A percentile compares a stretch with the other conserved stretches of the same genome.
Conservation (phyloP, 2,113 vertebrate species). For the Bambusicola thoracicus region DNA sequence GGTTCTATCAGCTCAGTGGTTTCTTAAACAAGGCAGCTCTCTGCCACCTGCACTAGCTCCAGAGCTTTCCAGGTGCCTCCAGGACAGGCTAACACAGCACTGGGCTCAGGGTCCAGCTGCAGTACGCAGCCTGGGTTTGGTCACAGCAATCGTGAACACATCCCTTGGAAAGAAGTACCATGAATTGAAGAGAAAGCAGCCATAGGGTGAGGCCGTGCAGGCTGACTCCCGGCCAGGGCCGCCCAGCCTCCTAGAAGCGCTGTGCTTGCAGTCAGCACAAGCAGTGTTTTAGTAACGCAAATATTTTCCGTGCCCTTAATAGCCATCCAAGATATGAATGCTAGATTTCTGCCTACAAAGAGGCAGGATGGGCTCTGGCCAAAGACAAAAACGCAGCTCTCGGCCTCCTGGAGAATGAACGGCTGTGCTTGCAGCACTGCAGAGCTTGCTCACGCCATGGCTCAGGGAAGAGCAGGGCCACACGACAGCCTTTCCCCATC, state of each 20-base stretch:
- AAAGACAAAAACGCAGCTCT: accelerated
- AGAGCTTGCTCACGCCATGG: neutral
- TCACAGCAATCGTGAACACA: neutral
- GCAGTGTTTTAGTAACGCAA: neutral
- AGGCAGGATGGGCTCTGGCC: neutral
- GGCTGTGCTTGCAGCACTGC: accelerated
- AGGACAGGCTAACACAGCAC: neutral
- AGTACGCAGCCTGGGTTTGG: neutral
- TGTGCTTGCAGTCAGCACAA: accelerated
- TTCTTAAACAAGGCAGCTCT: neutral
- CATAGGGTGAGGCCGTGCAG: accelerated
- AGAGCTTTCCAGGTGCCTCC: neutral
- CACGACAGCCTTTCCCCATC: neutral
- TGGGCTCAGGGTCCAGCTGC: accelerated
- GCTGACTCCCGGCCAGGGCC: neutral
- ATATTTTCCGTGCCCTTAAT: neutral
- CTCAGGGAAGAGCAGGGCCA: neutral
- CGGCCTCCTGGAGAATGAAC: neutral
- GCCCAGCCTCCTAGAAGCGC: neutral
- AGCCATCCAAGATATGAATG: neutral
- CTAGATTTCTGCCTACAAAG: neutral
- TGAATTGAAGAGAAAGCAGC: accelerated
- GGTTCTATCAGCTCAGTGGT: neutral
- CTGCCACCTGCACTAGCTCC: neutral
- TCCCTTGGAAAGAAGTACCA: neutral